These are phyloP conservation scores for Xestia rhomboidea DNA, from an alignment of 2,888 invertebrate species.

Conservation along the genomic window DNA sequence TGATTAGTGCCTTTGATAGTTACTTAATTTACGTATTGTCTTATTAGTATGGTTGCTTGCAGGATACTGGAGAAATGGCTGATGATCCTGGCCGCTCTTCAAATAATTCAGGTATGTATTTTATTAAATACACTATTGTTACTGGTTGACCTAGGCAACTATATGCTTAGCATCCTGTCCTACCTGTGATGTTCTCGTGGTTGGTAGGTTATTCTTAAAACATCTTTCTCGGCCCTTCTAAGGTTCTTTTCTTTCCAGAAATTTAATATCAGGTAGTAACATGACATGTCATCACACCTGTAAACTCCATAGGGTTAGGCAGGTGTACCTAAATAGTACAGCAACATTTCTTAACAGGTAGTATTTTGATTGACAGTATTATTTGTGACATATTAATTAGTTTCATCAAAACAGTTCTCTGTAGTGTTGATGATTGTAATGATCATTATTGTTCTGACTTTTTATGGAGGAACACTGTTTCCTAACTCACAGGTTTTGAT, in stretches of 20 bases:
- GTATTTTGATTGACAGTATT: background rate
- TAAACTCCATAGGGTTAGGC: background rate
- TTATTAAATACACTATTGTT: background rate
- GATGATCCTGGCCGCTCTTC: slow-evolving; percentile 79
- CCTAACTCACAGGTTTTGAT: background rate
- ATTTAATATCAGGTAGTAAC: background rate
- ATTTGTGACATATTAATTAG: background rate
- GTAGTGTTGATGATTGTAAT: background rate
- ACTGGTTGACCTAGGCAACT: background rate
- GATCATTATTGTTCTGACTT: background rate
- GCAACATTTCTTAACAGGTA: background rate
- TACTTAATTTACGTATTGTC: background rate
- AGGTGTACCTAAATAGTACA: background rate
- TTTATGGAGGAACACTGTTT: background rate
- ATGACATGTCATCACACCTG: background rate
- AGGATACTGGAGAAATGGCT: slow-evolving; percentile 73
- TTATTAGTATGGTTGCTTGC: slow-evolving; percentile 8
- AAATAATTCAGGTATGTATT: slow-evolving; percentile 73
- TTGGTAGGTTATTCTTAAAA: background rate
- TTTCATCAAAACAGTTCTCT: background rate
- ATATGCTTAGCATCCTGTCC: background rate
- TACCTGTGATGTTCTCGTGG: background rate
- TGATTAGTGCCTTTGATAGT: background rate
- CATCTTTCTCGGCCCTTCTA: background rate
- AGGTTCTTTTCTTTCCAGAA: background rate